Evolutionary conservation across 2,113 vertebrate genomes (phyloP), one percentile per base, ranked within the genome.

Genomic region (Brevimyrus niger): DNA sequence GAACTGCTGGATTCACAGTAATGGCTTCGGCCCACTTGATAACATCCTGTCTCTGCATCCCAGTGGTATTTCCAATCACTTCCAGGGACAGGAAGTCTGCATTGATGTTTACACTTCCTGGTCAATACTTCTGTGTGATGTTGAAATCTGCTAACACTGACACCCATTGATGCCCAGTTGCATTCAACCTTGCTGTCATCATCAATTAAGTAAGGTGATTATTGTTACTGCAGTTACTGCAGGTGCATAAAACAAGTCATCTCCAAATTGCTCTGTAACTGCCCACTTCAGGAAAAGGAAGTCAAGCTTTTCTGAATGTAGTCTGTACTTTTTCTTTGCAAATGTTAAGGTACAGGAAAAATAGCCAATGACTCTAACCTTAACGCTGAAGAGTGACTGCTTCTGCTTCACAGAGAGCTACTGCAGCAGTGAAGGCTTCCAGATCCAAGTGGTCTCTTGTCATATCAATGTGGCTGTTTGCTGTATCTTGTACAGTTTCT

Each of bases 401-500:
- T 99, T 99, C 94, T 97, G 96, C 15, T 99, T 99, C 93, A 99
- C 98, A 0, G 98, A 98, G 90, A 98, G 98, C 93, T 98, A 97
- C 91, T 96, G 96, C 92, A 98, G 97, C 83, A 96, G 97, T 0
- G 98, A 99, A 89, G 97, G 98, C 92, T 99, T 99, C 93, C 98
- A 99, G 94, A 98, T 99, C 90, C 98, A 99, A n/a, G 96, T 99
- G 88, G 99, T 99, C 94, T 97, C 97, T 93, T 99, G 98, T 93
- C 97, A 99, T 92, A 98, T 99, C 93, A 97, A 98, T 95, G 98
- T 99, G 92, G 98, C 98, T 55, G 98, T 99, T 93, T 98, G 98
- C 92, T 96, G 98, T 61, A 98, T 99, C 95, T 94, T 99, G 10
- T 99, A 99, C 90, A 99, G 98, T 92, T 99, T 99, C 93, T 97